phyloP scores from a whole-genome alignment of 2,113 vertebrate genomes.

The Anseranas semipalmata region DNA sequence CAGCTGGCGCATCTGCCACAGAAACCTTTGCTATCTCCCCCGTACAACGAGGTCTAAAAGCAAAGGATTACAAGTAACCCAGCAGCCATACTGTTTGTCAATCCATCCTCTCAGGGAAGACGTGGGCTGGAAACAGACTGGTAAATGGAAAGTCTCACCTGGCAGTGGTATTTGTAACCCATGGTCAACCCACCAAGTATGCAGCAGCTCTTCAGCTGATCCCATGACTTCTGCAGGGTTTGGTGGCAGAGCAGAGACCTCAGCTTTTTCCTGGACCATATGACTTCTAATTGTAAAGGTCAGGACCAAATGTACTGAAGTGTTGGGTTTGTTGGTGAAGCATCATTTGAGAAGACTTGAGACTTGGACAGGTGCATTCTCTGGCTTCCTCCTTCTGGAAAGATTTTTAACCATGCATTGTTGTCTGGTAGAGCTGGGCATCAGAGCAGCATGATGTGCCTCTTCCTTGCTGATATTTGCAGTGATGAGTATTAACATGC shows the following conservation, averaged over 20 bases:
- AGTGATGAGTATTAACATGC: neutral
- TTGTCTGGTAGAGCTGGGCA: neutral
- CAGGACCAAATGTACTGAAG: neutral
- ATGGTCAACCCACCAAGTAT: neutral
- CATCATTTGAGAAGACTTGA: neutral
- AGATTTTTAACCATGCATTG: accelerated
- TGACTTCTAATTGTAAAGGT: neutral
- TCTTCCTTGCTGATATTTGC: neutral
- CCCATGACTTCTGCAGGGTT: neutral
- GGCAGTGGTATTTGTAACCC: neutral
- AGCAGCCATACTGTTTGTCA: neutral
- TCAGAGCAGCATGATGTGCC: neutral
- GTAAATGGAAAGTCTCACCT: neutral
- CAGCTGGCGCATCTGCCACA: neutral
- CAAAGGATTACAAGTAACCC: neutral
- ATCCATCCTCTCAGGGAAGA: neutral
- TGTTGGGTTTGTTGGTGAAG: neutral
- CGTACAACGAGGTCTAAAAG: neutral
- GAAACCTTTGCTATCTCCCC: neutral
- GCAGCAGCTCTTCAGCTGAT: neutral
- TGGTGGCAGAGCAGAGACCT: neutral
- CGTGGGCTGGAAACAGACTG: neutral
- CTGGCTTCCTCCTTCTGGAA: neutral
- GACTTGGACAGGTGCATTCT: neutral
- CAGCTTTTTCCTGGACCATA: neutral